phyloP scores from a whole-genome alignment of 2,797 vertebrate genomes.

The Podargus strigoides region DNA sequence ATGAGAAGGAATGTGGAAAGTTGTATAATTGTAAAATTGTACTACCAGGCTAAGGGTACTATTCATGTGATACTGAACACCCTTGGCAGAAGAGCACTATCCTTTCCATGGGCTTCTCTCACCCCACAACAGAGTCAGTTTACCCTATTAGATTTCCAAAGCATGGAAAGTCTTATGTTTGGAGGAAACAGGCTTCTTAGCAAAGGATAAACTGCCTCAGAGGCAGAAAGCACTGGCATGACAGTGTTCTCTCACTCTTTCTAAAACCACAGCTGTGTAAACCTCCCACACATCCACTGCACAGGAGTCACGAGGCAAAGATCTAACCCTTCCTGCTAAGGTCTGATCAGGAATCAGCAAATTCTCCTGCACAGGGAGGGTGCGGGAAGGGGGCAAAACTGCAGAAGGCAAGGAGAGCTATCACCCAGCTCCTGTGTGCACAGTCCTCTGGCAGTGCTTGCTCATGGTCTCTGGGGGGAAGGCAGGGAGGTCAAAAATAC shows the following conservation, averaged over 20 bases:
- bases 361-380: neutral
- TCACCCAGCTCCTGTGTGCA: neutral
- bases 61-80: neutral
- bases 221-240: neutral
- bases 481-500: neutral
- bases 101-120: slow-evolving; percentile 29
- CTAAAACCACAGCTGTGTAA: neutral
- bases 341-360: neutral
- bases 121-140: slow-evolving; percentile 56
- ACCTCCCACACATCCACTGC: neutral
- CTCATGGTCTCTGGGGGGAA: neutral
- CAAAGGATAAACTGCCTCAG: neutral
- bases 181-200: slow-evolving; percentile 4
- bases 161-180: slow-evolving; percentile 37
- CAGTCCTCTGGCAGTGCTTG: rapidly evolving
- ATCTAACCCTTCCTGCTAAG: neutral
- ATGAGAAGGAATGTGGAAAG: neutral
- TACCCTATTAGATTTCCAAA: slow-evolving; percentile 66
- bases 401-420: neutral
- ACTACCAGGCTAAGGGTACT: neutral
- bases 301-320: neutral
- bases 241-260: neutral
- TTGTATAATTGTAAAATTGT: neutral
- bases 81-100: neutral
- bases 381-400: neutral